Conservation (phyloP, 2,888 invertebrate genomes). For the Amphipyra tragopoginis region DNA sequence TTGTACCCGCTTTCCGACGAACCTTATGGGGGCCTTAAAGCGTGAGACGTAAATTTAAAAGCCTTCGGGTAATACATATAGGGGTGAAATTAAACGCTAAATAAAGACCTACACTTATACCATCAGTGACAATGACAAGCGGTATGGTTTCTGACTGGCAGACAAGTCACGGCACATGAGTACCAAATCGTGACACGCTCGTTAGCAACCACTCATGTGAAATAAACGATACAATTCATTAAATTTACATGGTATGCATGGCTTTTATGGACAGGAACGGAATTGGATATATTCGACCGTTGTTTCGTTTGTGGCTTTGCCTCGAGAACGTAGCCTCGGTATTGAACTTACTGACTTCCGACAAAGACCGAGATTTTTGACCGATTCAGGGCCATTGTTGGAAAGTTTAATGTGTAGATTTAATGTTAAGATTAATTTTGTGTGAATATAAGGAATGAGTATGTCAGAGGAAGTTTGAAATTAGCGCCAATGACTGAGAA, state of each 20-base stretch:
- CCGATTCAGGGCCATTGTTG: not conserved
- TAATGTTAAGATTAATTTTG: too few species aligned
- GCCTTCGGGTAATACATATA: too few species aligned
- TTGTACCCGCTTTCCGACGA: too few species aligned
- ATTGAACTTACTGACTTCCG: constrained; percentile 1
- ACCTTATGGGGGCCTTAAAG: too few species aligned
- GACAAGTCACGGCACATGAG: constrained; percentile 38
- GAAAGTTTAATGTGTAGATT: too few species aligned
- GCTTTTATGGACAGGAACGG: not conserved
- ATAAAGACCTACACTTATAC: constrained; percentile 4
- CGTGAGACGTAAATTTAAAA: too few species aligned
- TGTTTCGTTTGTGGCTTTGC: too few species aligned
- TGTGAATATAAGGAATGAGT: too few species aligned
- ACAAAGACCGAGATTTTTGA: not conserved
- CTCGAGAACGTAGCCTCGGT: not conserved
- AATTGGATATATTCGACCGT: constrained; percentile 1
- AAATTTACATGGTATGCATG: not conserved
- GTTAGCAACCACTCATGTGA: constrained; percentile 8
- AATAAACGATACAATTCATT: constrained; percentile 7
- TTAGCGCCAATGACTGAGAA: too few species aligned
- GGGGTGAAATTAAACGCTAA: not conserved
- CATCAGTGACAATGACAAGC: constrained; percentile 30
- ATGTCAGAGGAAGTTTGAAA: too few species aligned
- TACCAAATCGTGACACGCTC: constrained; percentile 22
- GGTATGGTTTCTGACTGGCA: constrained; percentile 4